Evolutionary conservation across 2,113 vertebrate genomes (phyloP), one percentile per base, ranked within the genome.

Genomic region (Corythoichthys intestinalis): DNA sequence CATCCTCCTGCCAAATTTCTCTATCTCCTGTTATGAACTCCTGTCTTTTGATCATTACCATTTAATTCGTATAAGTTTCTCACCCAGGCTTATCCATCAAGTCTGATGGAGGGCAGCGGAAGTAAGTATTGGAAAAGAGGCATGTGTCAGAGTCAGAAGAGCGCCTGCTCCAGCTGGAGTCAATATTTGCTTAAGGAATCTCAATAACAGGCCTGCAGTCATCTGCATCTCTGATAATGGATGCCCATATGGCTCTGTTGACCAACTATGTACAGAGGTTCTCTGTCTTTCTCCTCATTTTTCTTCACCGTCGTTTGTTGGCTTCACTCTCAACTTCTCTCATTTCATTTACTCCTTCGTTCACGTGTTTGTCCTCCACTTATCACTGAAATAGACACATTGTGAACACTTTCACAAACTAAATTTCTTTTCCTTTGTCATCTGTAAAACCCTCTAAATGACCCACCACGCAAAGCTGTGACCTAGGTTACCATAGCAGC

Each of bases 181-280:
- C 91, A 93, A 93, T 93, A 93, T 93, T 93, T 93, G 91, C 85
- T 91, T 89, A 91, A 89, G 89, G 87, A 93, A 93, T 93, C 92
- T 93, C 91, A 93, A 92, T 92, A 92, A 91, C 91, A 91, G 87
- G 90, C 89, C 81, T 84, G 69, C 88, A 92, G 91, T 93, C 91
- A 93, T 93, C 91, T 93, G 91, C 91, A 90, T 91, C 84, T 88
- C 85, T 91, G 91, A 92, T 93, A 93, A 93, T 93, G 90, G 92
- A 91, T 82, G 67, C 73, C 91, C 93, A 93, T 93, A 93, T 93
- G 93, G 91, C 90, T 90, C 85, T 93, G 90, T 93, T 93, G 92
- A 92, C 91, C 90, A 84, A 92, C 85, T 83, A 87, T 89, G 84
- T 83, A 85, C 85, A 69, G 83, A 78, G 77, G 65, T 77, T 85